A percentile compares a stretch with the other conserved stretches of the same genome.
Conservation (phyloP, 2,113 vertebrate species). For the Sapajus apella region DNA sequence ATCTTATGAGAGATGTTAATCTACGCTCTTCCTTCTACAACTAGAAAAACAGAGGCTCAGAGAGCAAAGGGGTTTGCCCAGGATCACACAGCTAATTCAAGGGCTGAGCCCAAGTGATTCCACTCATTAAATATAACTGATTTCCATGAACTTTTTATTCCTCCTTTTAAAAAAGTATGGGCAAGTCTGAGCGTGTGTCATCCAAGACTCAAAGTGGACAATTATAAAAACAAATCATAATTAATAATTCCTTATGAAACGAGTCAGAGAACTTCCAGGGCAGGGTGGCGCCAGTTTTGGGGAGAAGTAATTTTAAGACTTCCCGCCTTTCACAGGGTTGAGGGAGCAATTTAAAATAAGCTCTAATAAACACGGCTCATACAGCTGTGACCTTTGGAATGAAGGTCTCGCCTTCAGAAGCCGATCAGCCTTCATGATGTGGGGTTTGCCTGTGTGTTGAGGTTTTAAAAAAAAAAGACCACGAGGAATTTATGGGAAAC, state of each 20-base stretch:
- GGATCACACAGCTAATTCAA: constrained; percentile 44
- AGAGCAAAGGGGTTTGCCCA: not conserved
- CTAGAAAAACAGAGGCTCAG: not conserved
- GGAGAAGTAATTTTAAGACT: constrained; percentile 70
- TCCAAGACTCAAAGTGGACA: constrained; percentile 17
- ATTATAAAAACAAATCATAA: constrained; percentile 66
- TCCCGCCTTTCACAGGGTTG: constrained; percentile 42
- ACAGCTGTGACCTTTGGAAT: not conserved
- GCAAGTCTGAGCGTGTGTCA: not conserved
- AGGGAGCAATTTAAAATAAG: constrained; percentile 51
- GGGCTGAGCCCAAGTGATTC: not conserved
- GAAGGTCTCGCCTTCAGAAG: constrained; percentile 2
- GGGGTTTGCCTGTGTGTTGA: constrained; percentile 37
- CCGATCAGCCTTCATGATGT: constrained; percentile 13
- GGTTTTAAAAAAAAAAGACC: constrained; percentile 4
- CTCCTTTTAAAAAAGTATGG: constrained; percentile 23
- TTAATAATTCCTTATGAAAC: constrained; percentile 63
- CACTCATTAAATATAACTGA: constrained; percentile 21
- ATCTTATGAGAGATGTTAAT: not conserved
- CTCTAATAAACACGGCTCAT: not conserved
- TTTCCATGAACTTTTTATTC: constrained; percentile 47
- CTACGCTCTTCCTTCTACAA: not conserved
- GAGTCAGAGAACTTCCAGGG: constrained; percentile 54
- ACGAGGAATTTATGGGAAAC: constrained; percentile 27
- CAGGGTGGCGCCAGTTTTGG: constrained; percentile 57